phyloP scores from a whole-genome alignment of 2,797 vertebrate genomes.

The Urocyon cinereoargenteus region DNA sequence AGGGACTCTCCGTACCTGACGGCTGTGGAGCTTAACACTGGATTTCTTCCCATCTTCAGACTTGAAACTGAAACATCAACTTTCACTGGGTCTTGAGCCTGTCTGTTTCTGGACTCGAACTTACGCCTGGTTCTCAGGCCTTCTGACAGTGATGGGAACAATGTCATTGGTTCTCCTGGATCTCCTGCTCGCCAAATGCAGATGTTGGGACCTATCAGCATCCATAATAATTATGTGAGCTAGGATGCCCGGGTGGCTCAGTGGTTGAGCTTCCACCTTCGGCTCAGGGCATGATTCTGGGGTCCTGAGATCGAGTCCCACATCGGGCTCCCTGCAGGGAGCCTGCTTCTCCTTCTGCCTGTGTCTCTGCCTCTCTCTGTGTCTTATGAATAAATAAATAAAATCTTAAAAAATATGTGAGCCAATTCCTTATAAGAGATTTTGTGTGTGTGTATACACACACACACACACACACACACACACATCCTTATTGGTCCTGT shows the following conservation, averaged over 20 bases:
- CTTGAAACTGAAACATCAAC: neutral
- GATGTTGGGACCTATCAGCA: too few species aligned
- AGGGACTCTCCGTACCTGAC: too few species aligned
- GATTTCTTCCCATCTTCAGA: neutral
- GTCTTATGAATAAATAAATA: neutral
- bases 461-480: too few species aligned
- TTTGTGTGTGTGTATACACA: too few species aligned
- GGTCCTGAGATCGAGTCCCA: neutral
- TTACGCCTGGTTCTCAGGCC: neutral
- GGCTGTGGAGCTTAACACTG: accelerated
- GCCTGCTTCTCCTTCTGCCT: neutral
- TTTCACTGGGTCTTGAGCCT: neutral
- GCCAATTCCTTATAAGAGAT: too few species aligned
- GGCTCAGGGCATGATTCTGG: neutral
- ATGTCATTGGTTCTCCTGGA: neutral
- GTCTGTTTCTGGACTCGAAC: neutral
- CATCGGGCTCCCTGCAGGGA: neutral
- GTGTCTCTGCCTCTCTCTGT: neutral
- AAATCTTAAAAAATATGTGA: neutral
- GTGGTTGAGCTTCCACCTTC: neutral
- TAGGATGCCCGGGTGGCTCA: neutral
- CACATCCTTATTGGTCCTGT: neutral
- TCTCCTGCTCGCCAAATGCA: neutral
- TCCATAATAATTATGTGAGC: neutral
- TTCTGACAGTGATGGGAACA: neutral